Evolutionary conservation across 2,113 vertebrate genomes (phyloP), one percentile per base, ranked within the genome.

Genomic region (Podarcis raffonei): DNA sequence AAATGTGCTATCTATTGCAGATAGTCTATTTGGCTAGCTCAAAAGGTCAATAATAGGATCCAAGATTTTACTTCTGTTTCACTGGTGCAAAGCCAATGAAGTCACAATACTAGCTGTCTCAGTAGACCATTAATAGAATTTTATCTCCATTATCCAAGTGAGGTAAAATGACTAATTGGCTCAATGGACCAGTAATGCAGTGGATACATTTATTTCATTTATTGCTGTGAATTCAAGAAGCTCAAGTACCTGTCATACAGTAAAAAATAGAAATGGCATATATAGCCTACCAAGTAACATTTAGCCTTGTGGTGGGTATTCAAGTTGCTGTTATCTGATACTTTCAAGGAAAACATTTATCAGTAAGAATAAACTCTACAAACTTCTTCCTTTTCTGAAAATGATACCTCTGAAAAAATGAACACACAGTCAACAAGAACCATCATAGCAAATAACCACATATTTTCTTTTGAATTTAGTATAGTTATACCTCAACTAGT

Each of bases 1-100:
- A 92, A 89, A 89, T 42, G 83, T 93, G 87, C 39, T 23, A 81
- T 25, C 84, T 0, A 35, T 88, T 2, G 89, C 42, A 85, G 66
- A 81, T 69, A 23, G 75, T 87, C 78, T 20, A 83, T 3, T 85
- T 78, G 59, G 3, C 86, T 89, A 65, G n/a, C 89, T 91, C 74
- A 68, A 86, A 80, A 53, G 37, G 86, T 88, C 90, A 91, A 81
- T 76, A 84, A 16, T 77, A 32, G 79, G 48, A 85, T 37, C 18
- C 66, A 80, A 82, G 7, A 87, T 93, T 94, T 93, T 89, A 37
- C 89, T 91, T 93, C 65, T 92, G 15, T 89, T 78, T 39, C 80
- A 91, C 68, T 93, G 84, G 66, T 89, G 37, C 77, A 92, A 92
- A 92, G 89, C 90, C 91, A 94, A 93, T 82, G 79, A 92, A 87